Conservation (phyloP, 2,888 invertebrate genomes). For the Aplocera efformata region DNA sequence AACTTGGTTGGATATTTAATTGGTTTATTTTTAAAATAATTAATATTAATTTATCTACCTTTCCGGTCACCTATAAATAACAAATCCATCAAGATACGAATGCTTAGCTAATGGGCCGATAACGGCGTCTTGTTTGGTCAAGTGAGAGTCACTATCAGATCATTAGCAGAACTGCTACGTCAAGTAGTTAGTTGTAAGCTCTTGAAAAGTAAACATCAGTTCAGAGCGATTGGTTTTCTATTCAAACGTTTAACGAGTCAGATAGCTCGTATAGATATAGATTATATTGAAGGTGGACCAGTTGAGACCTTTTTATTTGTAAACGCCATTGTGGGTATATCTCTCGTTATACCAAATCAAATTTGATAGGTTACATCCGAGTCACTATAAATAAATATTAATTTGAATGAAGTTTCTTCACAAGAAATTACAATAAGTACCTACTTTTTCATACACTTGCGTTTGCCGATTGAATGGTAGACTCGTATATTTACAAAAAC, state of each 20-base stretch:
- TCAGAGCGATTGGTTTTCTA: background rate
- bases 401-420: no score
- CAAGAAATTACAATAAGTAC: no score
- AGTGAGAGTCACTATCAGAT: constrained; percentile 33
- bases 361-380: no score
- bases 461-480: background rate
- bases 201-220: constrained; percentile 11
- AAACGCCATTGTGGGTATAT: no score
- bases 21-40: background rate
- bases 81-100: background rate
- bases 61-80: constrained; percentile 1
- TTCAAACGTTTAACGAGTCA: no score
- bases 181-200: constrained; percentile 30
- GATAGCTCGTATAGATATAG: no score
- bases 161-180: constrained; percentile 40
- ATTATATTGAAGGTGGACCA: no score
- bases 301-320: no score
- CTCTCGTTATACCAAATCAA: no score
- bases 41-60: background rate
- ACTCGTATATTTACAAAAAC: constrained; percentile 2
- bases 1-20: no score
- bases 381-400: no score
- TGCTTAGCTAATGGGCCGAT: constrained; percentile 29
- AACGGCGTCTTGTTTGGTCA: constrained; percentile 17
- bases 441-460: background rate